phyloP scores from a whole-genome alignment of 2,888 invertebrate species.

The Agriopis leucophaearia region DNA sequence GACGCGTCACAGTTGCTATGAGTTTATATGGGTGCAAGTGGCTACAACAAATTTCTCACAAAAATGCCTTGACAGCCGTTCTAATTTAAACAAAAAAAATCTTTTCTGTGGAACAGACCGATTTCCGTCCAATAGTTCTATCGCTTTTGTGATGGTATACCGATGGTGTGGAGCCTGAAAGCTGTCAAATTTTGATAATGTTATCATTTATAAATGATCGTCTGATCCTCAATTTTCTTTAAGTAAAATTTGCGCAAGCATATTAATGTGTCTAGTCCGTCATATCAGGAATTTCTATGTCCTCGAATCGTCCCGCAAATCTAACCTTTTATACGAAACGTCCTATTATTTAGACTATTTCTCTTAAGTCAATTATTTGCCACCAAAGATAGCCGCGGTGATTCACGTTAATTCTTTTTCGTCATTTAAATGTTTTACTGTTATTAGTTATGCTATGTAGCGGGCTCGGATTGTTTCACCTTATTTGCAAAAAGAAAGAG shows the following conservation, averaged over 20 bases:
- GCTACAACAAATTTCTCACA: too few species aligned
- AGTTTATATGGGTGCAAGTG: too few species aligned
- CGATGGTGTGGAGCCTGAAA: too few species aligned
- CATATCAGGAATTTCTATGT: neutral
- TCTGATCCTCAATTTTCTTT: neutral
- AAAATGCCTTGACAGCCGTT: too few species aligned
- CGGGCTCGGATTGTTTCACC: slow-evolving; percentile 37
- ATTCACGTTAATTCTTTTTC: slow-evolving; percentile 56
- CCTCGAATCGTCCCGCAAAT: slow-evolving; percentile 13
- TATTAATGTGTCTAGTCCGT: neutral
- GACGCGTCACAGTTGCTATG: too few species aligned
- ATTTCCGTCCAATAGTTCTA: too few species aligned
- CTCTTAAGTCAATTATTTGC: slow-evolving; percentile 81
- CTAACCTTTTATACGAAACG: slow-evolving; percentile 50
- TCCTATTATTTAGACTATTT: slow-evolving; percentile 61
- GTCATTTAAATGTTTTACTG: slow-evolving; percentile 68
- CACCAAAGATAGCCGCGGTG: slow-evolving; percentile 64
- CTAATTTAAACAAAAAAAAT: too few species aligned
- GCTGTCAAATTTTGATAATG: too few species aligned
- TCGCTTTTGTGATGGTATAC: too few species aligned
- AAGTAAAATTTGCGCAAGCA: neutral
- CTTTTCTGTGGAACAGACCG: neutral
- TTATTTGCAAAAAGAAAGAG: slow-evolving; percentile 46
- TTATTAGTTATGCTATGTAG: slow-evolving; percentile 51
- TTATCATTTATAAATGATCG: too few species aligned